phyloP scores from a whole-genome alignment of 2,797 vertebrate genomes.

The Myripristis jacobus region DNA sequence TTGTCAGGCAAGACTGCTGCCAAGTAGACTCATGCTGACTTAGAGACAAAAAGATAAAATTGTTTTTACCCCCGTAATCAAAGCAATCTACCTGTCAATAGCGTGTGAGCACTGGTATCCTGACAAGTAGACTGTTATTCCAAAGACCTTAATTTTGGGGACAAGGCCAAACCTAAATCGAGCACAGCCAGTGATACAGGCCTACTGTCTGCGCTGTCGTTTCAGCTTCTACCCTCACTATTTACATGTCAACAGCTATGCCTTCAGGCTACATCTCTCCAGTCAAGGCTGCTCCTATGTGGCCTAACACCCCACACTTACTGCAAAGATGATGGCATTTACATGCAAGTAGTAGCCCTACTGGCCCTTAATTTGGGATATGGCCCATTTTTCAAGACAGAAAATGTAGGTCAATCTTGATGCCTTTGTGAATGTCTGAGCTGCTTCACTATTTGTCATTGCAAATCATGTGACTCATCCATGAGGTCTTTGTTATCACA shows the following conservation, averaged over 20 bases:
- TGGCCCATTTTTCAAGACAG: conserved; percentile 79
- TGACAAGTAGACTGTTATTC: conserved; percentile 70
- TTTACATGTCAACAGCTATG: conserved; percentile 76
- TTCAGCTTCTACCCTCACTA: conserved; percentile 64
- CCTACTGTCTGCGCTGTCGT: conserved; percentile 77
- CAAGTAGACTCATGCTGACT: conserved; percentile 33
- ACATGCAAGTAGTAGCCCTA: conserved; percentile 53
- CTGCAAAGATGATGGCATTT: conserved; percentile 74
- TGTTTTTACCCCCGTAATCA: conserved; percentile 67
- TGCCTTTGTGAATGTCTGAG: conserved; percentile 74
- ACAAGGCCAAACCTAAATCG: conserved; percentile 64
- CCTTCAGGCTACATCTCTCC: conserved; percentile 71
- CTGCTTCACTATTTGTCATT: conserved; percentile 72
- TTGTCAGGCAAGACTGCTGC: conserved; percentile 29
- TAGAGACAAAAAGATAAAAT: conserved; percentile 64
- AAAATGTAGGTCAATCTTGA: conserved; percentile 82
- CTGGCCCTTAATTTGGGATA: conserved; percentile 79
- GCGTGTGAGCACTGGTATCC: conserved; percentile 61
- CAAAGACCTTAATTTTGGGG: conserved; percentile 65
- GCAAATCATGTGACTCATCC: conserved; percentile 71
- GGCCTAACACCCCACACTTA: conserved; percentile 72
- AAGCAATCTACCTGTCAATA: conserved; percentile 68
- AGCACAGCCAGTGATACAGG: conserved; percentile 53
- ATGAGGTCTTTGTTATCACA: conserved; percentile 72
- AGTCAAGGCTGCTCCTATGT: conserved; percentile 52